phyloP scores from a whole-genome alignment of 2,113 vertebrate species.

The Poeciliopsis retropinna region DNA sequence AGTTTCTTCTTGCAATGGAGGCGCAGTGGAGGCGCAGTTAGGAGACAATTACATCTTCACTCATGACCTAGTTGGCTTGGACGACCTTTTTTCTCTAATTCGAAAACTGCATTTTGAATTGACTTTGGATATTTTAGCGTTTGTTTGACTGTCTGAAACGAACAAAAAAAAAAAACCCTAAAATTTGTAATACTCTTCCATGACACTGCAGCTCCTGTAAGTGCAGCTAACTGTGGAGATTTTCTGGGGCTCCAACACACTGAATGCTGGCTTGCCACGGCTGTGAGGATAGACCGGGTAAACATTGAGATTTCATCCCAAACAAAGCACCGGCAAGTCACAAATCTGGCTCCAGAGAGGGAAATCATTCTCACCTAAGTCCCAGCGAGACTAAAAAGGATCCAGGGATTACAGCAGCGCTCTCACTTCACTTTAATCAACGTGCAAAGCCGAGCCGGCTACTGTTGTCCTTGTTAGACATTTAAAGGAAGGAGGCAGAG shows the following conservation, averaged over 20 bases:
- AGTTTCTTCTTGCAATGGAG: background rate
- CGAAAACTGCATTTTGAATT: too few species aligned
- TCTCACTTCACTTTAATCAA: slow-evolving; percentile 74
- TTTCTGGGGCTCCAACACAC: slow-evolving; percentile 22
- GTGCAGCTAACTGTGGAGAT: slow-evolving; percentile 20
- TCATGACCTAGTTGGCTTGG: too few species aligned
- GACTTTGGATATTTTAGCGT: too few species aligned
- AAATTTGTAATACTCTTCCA: too few species aligned
- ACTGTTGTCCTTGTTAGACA: slow-evolving; percentile 53
- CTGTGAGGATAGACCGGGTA: slow-evolving; percentile 38
- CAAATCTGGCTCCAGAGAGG: slow-evolving; percentile 54
- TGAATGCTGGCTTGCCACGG: slow-evolving; percentile 23
- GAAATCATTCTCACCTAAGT: slow-evolving; percentile 72
- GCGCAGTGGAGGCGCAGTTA: background rate
- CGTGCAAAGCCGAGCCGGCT: slow-evolving; percentile 59
- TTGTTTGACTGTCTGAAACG: too few species aligned
- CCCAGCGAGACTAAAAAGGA: slow-evolving; percentile 67
- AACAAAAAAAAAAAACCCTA: too few species aligned
- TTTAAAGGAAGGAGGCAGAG: slow-evolving; percentile 33
- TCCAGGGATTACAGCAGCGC: slow-evolving; percentile 67
- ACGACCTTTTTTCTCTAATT: too few species aligned
- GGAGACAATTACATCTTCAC: background rate
- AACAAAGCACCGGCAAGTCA: slow-evolving; percentile 51
- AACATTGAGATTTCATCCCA: slow-evolving; percentile 57
- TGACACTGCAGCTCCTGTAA: slow-evolving; percentile 22